phyloP scores from a whole-genome alignment of 2,113 vertebrate species.

The Scomber scombrus region DNA sequence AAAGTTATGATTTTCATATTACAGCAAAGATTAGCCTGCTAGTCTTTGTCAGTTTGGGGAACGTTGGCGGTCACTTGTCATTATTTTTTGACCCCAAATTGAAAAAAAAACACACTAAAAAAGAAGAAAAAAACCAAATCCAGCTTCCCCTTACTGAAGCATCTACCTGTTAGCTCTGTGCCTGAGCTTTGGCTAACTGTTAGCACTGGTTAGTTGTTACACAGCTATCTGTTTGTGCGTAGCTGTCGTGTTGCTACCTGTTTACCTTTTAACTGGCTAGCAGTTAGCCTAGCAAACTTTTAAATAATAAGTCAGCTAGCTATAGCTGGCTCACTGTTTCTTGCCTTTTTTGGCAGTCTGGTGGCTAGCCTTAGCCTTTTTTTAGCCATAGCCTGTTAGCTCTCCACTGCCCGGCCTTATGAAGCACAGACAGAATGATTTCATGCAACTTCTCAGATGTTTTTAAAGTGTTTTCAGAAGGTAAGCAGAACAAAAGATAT shows the following conservation, averaged over 20 bases:
- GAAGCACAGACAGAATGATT: constrained; percentile 48
- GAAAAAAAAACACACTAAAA: background rate
- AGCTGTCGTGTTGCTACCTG: constrained; percentile 36
- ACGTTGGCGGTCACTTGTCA: background rate
- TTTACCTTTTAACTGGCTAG: constrained; percentile 33
- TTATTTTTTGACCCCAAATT: background rate
- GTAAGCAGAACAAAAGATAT: background rate
- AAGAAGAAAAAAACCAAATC: no score
- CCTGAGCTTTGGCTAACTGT: constrained; percentile 58
- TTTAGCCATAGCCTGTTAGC: constrained; percentile 71
- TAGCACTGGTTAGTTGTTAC: constrained; percentile 15
- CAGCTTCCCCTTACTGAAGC: background rate
- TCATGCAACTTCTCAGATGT: background rate
- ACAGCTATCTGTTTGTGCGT: constrained; percentile 23
- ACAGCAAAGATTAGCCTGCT: constrained; percentile 18
- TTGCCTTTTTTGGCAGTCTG: constrained; percentile 64
- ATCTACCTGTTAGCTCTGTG: constrained; percentile 52
- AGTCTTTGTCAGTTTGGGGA: constrained; percentile 35
- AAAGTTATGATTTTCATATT: background rate
- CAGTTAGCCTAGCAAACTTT: constrained; percentile 55
- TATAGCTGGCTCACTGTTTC: constrained; percentile 33
- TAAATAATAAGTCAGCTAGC: constrained; percentile 33
- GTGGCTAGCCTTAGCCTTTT: constrained; percentile 67
- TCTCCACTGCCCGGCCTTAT: constrained; percentile 73
- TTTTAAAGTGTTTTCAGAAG: constrained; percentile 5